Conservation (phyloP, 2,888 invertebrate genomes). For the Cacoxenus indagator region DNA sequence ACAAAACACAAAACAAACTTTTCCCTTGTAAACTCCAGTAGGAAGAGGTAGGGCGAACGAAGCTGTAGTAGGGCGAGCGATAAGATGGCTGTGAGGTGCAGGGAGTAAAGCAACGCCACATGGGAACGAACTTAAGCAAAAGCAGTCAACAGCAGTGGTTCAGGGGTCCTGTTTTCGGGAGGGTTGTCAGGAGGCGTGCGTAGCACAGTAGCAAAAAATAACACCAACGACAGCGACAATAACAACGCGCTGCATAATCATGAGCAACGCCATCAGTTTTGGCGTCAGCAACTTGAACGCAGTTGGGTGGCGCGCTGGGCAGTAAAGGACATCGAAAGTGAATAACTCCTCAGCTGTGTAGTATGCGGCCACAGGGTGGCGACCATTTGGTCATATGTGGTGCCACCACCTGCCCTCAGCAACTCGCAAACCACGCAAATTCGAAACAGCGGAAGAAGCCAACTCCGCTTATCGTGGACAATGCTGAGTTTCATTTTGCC, state of each 20-base stretch:
- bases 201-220: neutral
- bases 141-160: no score
- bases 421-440: neutral
- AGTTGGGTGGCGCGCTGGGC: neutral
- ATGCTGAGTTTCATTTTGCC: neutral
- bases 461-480: neutral
- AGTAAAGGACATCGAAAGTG: conserved; percentile 22
- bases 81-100: no score
- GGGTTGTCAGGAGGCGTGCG: neutral
- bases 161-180: neutral
- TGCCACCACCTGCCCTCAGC: neutral
- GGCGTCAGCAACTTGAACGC: neutral
- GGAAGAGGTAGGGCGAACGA: neutral
- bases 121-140: conserved; percentile 17
- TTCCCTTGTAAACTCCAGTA: conserved; percentile 46
- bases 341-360: conserved; percentile 44
- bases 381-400: conserved; percentile 60
- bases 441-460: neutral
- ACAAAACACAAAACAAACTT: conserved; percentile 65
- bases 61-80: conserved; percentile 3
- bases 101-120: neutral
- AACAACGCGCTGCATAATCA: conserved; percentile 52
- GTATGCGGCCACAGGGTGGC: conserved; percentile 46
- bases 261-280: conserved; percentile 42
- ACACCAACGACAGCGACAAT: conserved; percentile 16